phyloP scores from a whole-genome alignment of 2,797 vertebrate species.

The Siniperca undulata region DNA sequence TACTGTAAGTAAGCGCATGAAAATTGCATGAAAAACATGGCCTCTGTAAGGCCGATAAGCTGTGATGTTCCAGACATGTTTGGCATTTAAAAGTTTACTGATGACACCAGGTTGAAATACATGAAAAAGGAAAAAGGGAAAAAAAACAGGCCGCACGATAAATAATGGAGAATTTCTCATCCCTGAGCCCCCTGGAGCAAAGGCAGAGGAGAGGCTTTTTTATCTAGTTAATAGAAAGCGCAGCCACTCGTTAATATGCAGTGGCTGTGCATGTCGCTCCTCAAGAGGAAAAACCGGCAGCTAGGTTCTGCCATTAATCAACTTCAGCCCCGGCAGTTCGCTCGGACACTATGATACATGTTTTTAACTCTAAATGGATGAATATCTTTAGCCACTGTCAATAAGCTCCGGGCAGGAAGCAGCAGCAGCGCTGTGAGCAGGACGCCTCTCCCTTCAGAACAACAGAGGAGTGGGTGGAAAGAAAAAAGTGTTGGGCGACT shows the following conservation, averaged over 20 bases:
- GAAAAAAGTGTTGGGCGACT: constrained; percentile 89
- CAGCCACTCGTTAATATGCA: constrained; percentile 99
- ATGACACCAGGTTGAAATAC: constrained; percentile 95
- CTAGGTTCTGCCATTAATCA: constrained; percentile 99
- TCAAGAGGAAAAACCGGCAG: constrained; percentile 95
- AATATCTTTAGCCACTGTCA: constrained; percentile 99
- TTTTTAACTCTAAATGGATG: constrained; percentile 99
- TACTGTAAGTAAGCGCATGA: constrained; percentile 81
- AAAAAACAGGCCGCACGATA: constrained; percentile 91
- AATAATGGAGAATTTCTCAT: constrained; percentile 98
- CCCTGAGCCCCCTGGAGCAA: constrained; percentile 97
- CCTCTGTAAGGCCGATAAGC: constrained; percentile 85
- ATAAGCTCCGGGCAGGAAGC: constrained; percentile 89
- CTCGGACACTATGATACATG: constrained; percentile 99
- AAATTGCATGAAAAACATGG: constrained; percentile 85
- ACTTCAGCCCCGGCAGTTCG: constrained; percentile 98
- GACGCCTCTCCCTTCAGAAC: constrained; percentile 63
- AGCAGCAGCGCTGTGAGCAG: constrained; percentile 42
- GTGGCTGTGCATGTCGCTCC: constrained; percentile 94
- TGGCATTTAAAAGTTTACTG: constrained; percentile 91
- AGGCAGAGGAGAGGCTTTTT: constrained; percentile 96
- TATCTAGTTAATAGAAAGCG: constrained; percentile 99
- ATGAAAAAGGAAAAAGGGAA: constrained; percentile 76
- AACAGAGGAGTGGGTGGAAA: constrained; percentile 72
- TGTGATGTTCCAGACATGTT: constrained; percentile 84